Evolutionary conservation across 2,113 vertebrate species (phyloP).

Genomic region (Atractosteus spatula): DNA sequence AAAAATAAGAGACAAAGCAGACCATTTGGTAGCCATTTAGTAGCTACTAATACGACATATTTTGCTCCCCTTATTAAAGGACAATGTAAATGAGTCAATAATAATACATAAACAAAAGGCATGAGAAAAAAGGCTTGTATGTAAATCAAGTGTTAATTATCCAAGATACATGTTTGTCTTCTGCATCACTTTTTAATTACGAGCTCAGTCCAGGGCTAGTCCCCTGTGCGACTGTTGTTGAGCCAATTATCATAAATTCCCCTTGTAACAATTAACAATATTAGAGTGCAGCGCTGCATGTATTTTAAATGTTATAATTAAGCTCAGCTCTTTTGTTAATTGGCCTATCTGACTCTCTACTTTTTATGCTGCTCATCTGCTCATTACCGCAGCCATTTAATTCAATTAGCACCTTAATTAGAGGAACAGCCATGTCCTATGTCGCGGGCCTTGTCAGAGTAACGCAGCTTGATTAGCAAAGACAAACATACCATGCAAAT

Average conservation of each 20-base stretch:
- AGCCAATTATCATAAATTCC: conserved; percentile 99
- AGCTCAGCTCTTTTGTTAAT: conserved; percentile 95
- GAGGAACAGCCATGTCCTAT: conserved; percentile 85
- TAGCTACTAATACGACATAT: not conserved
- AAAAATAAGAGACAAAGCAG: not conserved
- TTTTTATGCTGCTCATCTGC: conserved; percentile 95
- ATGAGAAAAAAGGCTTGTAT: conserved; percentile 47
- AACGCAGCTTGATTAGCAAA: conserved; percentile 82
- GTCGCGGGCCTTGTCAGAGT: conserved; percentile 82
- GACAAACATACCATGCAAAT: conserved; percentile 86
- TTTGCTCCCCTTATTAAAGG: not conserved
- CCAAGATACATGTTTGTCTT: conserved; percentile 55
- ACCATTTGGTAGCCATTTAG: not conserved
- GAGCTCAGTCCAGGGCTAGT: conserved; percentile 61
- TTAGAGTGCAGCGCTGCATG: conserved; percentile 77
- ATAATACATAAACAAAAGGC: conserved; percentile 23
- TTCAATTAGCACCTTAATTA: conserved; percentile 99
- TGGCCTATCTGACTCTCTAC: conserved; percentile 97
- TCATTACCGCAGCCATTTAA: conserved; percentile 97
- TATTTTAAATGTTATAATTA: conserved; percentile 99
- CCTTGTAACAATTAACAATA: conserved; percentile 93
- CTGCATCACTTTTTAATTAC: conserved; percentile 81
- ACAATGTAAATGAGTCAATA: conserved; percentile 19
- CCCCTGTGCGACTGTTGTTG: conserved; percentile 75
- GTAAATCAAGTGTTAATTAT: conserved; percentile 83